Evolutionary conservation across 2,888 invertebrate genomes (phyloP), one percentile per base, ranked within the genome.

Genomic region (Acanthosepion esculentum): DNA sequence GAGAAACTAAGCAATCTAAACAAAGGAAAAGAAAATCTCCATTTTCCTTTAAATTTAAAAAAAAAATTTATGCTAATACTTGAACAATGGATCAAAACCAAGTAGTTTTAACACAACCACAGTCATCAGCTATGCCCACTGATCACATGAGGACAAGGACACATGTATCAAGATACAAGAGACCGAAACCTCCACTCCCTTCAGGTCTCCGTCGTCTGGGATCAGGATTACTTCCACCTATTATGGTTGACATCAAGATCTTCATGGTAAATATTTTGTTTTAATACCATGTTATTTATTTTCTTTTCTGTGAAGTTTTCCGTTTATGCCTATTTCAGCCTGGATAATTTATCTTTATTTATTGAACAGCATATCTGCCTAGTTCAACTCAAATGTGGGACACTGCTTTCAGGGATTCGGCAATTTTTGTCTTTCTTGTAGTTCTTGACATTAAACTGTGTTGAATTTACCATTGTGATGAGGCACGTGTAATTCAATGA

Each of bases 241-340:
- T 96, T 20, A 94, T 96, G 59, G 92, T 96, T 48, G 97, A 97
- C 95, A 96, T 96, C 94, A 95, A 95, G n/a, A 96, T 96, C 41
- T 95, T 96, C 78, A n/a, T 78, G 78, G 78, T 78, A 78, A 78
- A 78, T 78, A 18, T 33, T 78, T 59, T 23, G 20, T 23, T 59
- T 59, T 59, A 59, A 59, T 23, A 20, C 23, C 3, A 20, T 50
- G 15, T 50, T 50, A 15, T 50, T 50, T 50, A 0, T 15, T 50
- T 50, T 50, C 50, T 50, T 50, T 50, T 12, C 15, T 50, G 50
- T 50, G 10, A 50, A 50, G 41, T 41, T 41, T 41, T 41, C 41
- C 41, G 3, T 41, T 41, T 41, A 41, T 41, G 1, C 41, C 41
- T 41, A 41, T 41, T 41, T 41, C 41, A 41, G 41, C 41, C 41